Evolutionary conservation across 2,888 invertebrate species (phyloP).

Genomic region (Drosophila limbata): DNA sequence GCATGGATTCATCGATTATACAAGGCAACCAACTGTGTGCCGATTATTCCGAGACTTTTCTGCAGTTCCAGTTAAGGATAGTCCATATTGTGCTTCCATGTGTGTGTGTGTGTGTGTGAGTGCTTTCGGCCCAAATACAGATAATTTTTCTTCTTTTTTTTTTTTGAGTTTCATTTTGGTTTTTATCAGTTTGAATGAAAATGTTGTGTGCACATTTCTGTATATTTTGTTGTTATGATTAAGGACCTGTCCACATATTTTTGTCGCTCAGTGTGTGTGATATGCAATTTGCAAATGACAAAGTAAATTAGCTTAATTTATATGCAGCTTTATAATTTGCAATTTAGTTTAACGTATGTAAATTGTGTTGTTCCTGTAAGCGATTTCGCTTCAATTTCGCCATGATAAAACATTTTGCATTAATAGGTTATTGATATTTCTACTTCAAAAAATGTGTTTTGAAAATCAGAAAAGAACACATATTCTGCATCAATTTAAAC

Average conservation of each 20-base stretch:
- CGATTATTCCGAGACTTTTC: constrained; percentile 46
- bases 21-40: constrained; percentile 57
- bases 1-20: constrained; percentile 84
- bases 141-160: too few relatives aligned
- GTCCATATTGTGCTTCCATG: not conserved
- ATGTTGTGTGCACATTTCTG: constrained; percentile 40
- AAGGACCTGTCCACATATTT: constrained; percentile 47
- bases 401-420: not conserved
- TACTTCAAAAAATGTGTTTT: too few relatives aligned
- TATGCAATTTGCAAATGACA: constrained; percentile 57
- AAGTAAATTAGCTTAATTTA: constrained; percentile 70
- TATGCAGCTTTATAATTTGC: constrained; percentile 56
- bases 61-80: constrained; percentile 19
- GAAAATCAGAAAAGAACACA: too few relatives aligned
- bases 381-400: not conserved
- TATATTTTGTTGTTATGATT: constrained; percentile 32
- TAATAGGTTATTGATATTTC: not conserved
- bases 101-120: constrained; percentile 21
- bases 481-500: not conserved
- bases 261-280: constrained; percentile 52
- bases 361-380: constrained; percentile 1
- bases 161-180: constrained; percentile 33
- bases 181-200: constrained; percentile 71
- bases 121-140: too few relatives aligned
- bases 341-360: constrained; percentile 21